phyloP scores from a whole-genome alignment of 2,888 invertebrate genomes.

The Nezara viridula region DNA sequence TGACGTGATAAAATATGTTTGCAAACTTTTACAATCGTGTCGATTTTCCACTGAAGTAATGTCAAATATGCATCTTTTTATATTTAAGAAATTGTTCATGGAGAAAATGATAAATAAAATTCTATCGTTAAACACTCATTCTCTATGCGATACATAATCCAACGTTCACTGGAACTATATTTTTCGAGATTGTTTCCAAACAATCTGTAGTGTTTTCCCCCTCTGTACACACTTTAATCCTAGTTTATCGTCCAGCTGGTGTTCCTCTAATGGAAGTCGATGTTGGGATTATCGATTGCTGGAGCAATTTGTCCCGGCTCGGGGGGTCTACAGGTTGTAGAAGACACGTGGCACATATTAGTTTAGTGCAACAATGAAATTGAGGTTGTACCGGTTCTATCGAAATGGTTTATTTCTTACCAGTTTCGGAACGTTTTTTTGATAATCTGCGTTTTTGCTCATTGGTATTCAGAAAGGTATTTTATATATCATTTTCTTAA shows the following conservation, averaged over 20 bases:
- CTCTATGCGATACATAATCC: neutral
- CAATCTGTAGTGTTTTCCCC: conserved; percentile 31
- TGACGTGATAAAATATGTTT: too few species aligned
- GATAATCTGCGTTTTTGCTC: too few species aligned
- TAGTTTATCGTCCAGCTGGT: conserved; percentile 34
- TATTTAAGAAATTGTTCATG: too few species aligned
- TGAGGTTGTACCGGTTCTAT: neutral
- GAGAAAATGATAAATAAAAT: too few species aligned
- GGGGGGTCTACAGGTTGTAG: neutral
- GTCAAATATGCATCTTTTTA: too few species aligned
- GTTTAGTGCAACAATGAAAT: neutral
- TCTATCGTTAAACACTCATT: too few species aligned
- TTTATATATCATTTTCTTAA: too few species aligned
- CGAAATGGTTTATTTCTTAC: too few species aligned
- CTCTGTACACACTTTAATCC: conserved; percentile 18
- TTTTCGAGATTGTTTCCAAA: neutral
- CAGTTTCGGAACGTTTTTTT: too few species aligned
- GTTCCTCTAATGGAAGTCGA: conserved; percentile 38
- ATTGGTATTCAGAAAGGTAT: too few species aligned
- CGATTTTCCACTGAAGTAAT: too few species aligned
- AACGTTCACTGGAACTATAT: neutral
- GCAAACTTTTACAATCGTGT: too few species aligned
- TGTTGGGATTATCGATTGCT: conserved; percentile 11
- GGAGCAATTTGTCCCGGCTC: neutral
- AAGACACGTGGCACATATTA: neutral